Conservation (phyloP, 2,113 vertebrate genomes). For the Catharus bicknelli region DNA sequence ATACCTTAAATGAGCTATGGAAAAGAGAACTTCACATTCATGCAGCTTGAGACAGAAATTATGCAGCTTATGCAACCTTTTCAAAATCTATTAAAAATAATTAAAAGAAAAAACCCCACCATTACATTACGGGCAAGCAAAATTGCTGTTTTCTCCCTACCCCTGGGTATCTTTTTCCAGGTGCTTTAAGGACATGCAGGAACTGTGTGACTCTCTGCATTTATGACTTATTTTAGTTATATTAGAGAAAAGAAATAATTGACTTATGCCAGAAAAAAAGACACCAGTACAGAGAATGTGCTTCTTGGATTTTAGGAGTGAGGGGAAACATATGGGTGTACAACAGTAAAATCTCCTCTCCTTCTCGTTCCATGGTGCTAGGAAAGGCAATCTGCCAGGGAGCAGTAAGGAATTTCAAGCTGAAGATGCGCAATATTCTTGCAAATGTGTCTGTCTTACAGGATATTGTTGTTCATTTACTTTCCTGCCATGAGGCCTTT, state of each 20-base stretch:
- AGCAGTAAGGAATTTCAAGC: not conserved
- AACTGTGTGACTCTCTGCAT: not conserved
- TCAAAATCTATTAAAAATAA: not conserved
- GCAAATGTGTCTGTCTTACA: not conserved
- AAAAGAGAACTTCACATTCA: not conserved
- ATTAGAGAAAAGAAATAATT: not conserved
- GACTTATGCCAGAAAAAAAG: not conserved
- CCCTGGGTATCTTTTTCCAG: not conserved
- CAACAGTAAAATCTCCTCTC: not conserved
- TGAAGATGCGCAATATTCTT: not conserved
- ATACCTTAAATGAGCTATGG: not conserved
- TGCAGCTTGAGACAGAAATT: not conserved
- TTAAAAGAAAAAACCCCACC: not conserved
- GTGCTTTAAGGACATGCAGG: not conserved
- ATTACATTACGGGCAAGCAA: not conserved
- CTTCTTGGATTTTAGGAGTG: not conserved
- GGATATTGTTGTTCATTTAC: not conserved
- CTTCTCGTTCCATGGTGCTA: not conserved
- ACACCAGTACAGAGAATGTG: not conserved
- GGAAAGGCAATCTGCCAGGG: not conserved
- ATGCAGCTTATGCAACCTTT: not conserved
- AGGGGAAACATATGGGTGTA: not conserved
- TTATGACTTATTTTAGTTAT: not conserved
- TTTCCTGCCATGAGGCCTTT: not conserved
- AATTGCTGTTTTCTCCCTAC: not conserved